phyloP scores from a whole-genome alignment of 1,140 invertebrate species.

The Neotoxoptera formosana region DNA sequence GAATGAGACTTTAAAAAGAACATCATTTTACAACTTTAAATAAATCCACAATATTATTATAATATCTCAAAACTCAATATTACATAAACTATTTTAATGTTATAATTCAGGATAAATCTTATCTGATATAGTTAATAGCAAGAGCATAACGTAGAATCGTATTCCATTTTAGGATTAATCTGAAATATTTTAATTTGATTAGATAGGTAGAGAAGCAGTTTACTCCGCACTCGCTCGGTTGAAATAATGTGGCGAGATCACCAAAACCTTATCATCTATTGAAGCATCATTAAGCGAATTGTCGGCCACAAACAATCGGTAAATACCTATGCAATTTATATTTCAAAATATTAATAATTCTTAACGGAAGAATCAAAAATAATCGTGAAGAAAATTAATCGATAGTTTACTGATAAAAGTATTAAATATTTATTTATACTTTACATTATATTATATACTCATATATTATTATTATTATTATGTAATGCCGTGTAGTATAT shows the following conservation, averaged over 20 bases:
- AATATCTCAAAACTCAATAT: too few species aligned
- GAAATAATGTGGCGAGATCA: not conserved
- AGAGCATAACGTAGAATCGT: not conserved
- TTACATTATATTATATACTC: too few species aligned
- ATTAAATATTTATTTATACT: not conserved
- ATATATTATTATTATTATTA: too few species aligned
- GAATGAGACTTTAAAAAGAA: not conserved
- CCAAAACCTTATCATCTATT: not conserved
- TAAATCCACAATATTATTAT: not conserved
- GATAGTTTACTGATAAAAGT: not conserved
- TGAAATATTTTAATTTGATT: not conserved
- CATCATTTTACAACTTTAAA: not conserved
- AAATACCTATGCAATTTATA: not conserved
- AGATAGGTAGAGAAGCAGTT: not conserved
- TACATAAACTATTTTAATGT: too few species aligned
- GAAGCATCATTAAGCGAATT: not conserved
- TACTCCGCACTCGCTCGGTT: not conserved
- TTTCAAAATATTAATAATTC: not conserved
- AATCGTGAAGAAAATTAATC: not conserved
- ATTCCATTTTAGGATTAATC: not conserved
- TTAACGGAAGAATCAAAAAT: not conserved
- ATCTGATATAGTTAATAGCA: not conserved
- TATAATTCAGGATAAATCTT: too few species aligned
- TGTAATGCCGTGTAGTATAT: too few species aligned
- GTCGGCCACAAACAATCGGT: not conserved